Evolutionary conservation across 1,140 invertebrate genomes (phyloP).

Genomic region (Procambarus clarkii): DNA sequence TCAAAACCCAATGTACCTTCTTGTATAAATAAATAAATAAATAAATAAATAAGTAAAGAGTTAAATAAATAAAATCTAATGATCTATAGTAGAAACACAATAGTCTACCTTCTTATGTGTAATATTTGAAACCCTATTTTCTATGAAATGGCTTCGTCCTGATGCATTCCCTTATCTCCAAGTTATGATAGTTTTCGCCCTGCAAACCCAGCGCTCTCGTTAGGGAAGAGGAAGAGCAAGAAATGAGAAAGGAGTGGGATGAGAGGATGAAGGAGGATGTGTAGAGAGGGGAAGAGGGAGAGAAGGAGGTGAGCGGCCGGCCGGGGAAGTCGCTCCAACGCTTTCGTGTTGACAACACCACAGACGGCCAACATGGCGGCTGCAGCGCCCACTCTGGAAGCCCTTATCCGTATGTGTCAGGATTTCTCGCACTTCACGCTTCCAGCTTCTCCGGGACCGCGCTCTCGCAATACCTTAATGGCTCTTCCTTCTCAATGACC

Average conservation of each 20-base stretch:
- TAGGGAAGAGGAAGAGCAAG: neutral
- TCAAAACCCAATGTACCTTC: too few species aligned
- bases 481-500: neutral
- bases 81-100: too few species aligned
- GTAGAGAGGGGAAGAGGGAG: neutral
- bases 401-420: constrained; percentile 43
- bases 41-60: too few species aligned
- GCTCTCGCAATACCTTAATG: neutral
- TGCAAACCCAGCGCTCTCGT: neutral
- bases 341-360: constrained; percentile 32
- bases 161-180: neutral
- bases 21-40: too few species aligned
- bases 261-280: neutral
- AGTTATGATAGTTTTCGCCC: neutral
- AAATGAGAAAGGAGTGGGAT: neutral
- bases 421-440: neutral
- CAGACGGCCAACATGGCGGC: constrained; percentile 36
- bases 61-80: too few species aligned
- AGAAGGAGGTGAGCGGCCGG: neutral
- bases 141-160: neutral
- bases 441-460: neutral
- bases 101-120: neutral
- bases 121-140: neutral
- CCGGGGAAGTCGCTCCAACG: neutral
- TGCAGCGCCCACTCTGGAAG: constrained; percentile 43